Conservation (phyloP, 2,888 invertebrate genomes). For the Tetragnatha montana region DNA sequence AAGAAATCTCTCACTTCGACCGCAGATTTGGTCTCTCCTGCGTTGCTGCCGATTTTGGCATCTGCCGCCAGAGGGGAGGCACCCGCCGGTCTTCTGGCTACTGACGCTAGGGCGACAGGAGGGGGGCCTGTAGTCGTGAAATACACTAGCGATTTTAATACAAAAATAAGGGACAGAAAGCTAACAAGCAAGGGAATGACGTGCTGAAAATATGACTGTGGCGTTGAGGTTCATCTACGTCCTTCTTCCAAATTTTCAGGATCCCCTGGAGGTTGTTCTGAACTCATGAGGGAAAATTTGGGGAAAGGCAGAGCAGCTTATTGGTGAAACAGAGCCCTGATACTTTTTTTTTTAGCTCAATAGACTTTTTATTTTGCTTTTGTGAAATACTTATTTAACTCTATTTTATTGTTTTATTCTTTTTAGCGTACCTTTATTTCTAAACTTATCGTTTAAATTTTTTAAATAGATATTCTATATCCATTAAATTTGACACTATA, state of each 20-base stretch:
- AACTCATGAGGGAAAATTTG: too few species aligned
- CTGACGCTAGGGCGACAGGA: slow-evolving; percentile 50
- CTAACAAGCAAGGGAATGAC: background rate
- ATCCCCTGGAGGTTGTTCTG: too few species aligned
- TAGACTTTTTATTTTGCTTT: too few species aligned
- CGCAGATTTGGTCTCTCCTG: slow-evolving; percentile 72
- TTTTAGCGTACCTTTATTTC: too few species aligned
- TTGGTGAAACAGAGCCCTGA: too few species aligned
- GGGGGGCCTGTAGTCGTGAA: background rate
- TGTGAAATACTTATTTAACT: too few species aligned
- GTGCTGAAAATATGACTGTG: background rate
- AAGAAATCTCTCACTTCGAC: slow-evolving; percentile 73
- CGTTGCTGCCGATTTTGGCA: slow-evolving; percentile 1
- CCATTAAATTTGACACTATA: too few species aligned
- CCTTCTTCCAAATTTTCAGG: background rate
- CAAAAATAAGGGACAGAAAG: background rate
- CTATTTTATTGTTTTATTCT: too few species aligned
- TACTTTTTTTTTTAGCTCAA: too few species aligned
- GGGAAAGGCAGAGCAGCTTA: too few species aligned
- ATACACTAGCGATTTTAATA: background rate
- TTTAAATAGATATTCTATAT: too few species aligned
- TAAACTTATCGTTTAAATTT: too few species aligned
- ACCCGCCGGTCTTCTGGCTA: slow-evolving; percentile 45
- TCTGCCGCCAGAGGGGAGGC: background rate
- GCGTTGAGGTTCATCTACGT: background rate